A percentile compares a stretch with the other conserved stretches of the same genome.
phyloP scores from a whole-genome alignment of 2,797 vertebrate species.

The Carcharodon carcharias region DNA sequence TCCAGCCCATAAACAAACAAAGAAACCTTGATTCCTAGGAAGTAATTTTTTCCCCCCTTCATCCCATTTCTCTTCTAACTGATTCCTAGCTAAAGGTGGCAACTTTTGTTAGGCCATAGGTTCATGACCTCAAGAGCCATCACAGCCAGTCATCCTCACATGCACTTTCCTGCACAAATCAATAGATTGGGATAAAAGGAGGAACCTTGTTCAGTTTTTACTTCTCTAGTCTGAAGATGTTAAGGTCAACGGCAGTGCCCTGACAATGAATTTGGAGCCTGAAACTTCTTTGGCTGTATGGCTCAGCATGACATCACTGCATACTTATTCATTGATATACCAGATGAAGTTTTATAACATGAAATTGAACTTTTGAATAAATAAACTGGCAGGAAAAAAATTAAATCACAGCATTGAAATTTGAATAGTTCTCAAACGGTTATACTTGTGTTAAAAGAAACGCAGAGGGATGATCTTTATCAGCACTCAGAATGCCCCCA shows the following conservation, averaged over 20 bases:
- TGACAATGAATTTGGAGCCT: neutral
- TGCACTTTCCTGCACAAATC: neutral
- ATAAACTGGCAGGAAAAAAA: neutral
- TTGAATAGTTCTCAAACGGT: neutral
- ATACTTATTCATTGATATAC: neutral
- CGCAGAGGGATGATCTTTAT: neutral
- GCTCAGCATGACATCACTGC: neutral
- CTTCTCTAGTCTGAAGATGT: neutral
- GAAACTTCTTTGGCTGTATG: neutral
- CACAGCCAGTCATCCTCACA: neutral
- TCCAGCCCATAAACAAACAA: neutral
- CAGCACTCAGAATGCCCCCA: neutral
- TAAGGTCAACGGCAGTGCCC: neutral
- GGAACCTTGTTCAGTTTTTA: neutral
- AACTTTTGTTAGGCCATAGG: neutral
- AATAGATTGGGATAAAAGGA: neutral
- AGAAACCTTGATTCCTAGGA: neutral
- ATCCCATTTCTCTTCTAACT: neutral
- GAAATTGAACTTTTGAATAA: neutral
- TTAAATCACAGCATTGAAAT: neutral
- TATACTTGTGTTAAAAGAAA: neutral
- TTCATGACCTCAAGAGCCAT: neutral
- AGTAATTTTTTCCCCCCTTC: neutral
- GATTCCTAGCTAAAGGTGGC: neutral
- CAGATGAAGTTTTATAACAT: neutral